Base-by-base conservation (phyloP, 1,140 invertebrate species). In the Rhysida immarginata region DNA sequence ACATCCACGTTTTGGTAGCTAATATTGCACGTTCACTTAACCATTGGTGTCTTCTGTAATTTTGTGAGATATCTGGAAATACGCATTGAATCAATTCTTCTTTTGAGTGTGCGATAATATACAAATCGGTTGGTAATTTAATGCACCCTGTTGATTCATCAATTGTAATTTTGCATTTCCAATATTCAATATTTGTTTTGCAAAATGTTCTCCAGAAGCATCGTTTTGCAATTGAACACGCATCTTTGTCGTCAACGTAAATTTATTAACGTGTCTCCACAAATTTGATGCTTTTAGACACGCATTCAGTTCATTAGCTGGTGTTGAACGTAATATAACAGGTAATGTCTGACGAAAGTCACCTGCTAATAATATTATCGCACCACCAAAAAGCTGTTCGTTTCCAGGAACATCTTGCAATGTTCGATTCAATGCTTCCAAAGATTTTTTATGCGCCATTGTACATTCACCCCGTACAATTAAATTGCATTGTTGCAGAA, bases 291-390 rank as follows among this genome's bases (percentile, higher is more conserved):
- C 58, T 62, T 68, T 65, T 0, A 71, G 59, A 60, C 61, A 69
- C 48, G 55, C 61, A 61, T 71, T 71, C 25, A 75, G 48, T 66
- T 72, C 68, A 61, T 69, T 63, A 18, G 65, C 66, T 51, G 59
- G 53, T 50, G 66, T 71, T 60, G 62, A 65, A 59, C 64, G 46
- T 51, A 61, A 62, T 58, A 74, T 65, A 56, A 75, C 66, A 44
- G 73, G 72, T 55, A 75, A 60, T 55, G 66, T 74, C 69, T 76
- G 71, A 13, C 68, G 58, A 53, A 74, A 74, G 64, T 72, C 71
- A 41, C 67, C 68, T 41, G 64, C 48, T 11, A 71, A 46, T 16
- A 74, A 54, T 60, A 77, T 58, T 26, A 69, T 51, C 53, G 61
- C 59, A n/a, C 65, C 62, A 52, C 66, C 65, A 44, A 73, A 63